A percentile compares a stretch with the other conserved stretches of the same genome.
Evolutionary conservation across 1,140 invertebrate genomes (phyloP).

Genomic region (Sminthurinus signatus): DNA sequence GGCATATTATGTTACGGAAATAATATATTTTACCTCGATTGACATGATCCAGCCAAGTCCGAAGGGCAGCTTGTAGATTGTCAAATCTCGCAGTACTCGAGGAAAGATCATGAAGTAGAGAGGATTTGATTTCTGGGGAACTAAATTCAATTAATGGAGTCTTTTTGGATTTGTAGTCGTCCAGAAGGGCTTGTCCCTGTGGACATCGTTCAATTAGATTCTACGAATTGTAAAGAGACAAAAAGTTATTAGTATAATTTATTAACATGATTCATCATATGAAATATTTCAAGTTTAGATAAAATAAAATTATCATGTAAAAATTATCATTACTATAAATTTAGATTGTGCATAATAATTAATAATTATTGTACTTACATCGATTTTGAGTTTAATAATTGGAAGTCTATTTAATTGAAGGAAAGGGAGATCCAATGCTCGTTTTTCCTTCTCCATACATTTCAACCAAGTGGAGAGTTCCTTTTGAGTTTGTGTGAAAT

Average conservation of each 20-base stretch:
- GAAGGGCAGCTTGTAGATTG: conserved; percentile 68
- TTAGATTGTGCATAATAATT: too few species aligned
- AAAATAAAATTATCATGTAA: too few species aligned
- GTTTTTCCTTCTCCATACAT: conserved; percentile 68
- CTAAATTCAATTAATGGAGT: conserved; percentile 16
- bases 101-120: conserved; percentile 53
- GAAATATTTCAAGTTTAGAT: too few species aligned
- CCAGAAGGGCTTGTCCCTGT: conserved; percentile 40
- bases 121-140: conserved; percentile 29
- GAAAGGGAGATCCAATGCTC: conserved; percentile 67
- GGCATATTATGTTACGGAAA: too few species aligned
- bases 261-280: too few species aligned
- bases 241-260: background rate
- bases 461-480: conserved; percentile 70
- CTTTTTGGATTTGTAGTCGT: conserved; percentile 21
- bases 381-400: conserved; percentile 60
- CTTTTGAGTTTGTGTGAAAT: conserved; percentile 65
- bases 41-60: conserved; percentile 60
- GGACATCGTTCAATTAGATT: conserved; percentile 56
- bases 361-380: conserved; percentile 39
- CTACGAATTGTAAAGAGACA: background rate
- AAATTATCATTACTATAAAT: too few species aligned
- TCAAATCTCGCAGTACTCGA: conserved; percentile 65
- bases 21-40: too few species aligned
- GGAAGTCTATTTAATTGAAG: conserved; percentile 67